Conservation (phyloP, 2,888 invertebrate species). For the Papilio elwesi region DNA sequence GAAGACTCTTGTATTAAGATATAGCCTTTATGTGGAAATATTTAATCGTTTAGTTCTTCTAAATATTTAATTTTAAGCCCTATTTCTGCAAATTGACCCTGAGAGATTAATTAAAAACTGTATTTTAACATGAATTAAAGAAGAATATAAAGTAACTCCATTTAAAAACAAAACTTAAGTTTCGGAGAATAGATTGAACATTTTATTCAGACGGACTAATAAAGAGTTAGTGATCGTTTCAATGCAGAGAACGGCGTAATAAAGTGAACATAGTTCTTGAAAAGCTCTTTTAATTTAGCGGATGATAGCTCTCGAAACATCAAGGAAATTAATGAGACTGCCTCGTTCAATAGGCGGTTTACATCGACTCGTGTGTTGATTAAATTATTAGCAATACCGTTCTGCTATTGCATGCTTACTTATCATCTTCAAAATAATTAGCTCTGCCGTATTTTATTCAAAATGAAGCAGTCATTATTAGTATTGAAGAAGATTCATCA, state of each 20-base stretch:
- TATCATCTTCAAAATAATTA: slow-evolving; percentile 6
- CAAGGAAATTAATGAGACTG: slow-evolving; percentile 29
- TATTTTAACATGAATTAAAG: too few species aligned
- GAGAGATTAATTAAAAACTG: too few species aligned
- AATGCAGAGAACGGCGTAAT: slow-evolving; percentile 7
- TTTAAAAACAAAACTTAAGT: background rate
- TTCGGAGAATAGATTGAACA: background rate
- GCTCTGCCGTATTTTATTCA: background rate
- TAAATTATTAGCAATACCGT: slow-evolving; percentile 20
- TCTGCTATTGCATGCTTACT: slow-evolving; percentile 16
- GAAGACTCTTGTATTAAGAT: slow-evolving; percentile 3
- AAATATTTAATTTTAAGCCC: background rate
- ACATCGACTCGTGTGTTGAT: slow-evolving; percentile 17
- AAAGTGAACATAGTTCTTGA: slow-evolving; percentile 29
- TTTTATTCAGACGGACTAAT: background rate
- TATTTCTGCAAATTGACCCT: too few species aligned
- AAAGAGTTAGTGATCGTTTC: slow-evolving; percentile 10
- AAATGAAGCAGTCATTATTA: background rate
- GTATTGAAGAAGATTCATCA: too few species aligned
- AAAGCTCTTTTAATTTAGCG: slow-evolving; percentile 23
- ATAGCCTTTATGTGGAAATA: background rate
- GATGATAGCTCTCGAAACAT: slow-evolving; percentile 30
- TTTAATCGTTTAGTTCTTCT: background rate
- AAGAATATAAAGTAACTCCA: background rate
- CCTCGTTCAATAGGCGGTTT: slow-evolving; percentile 14